A percentile compares a stretch with the other conserved stretches of the same genome.
Conservation (phyloP, 92 coral and sea anemone species). For the Phenganax marumi region DNA sequence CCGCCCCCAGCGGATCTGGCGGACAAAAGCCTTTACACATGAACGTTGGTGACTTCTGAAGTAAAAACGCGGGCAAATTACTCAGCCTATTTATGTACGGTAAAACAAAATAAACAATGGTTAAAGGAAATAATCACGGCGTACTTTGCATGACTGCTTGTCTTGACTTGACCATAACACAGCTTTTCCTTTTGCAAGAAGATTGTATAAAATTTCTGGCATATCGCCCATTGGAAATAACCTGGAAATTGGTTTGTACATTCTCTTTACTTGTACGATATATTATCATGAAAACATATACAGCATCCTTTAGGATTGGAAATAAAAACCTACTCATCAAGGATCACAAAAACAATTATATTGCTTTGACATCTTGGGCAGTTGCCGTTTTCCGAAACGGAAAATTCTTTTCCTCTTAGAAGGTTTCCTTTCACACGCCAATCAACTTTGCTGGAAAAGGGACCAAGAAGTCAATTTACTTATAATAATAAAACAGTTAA, state of each 20-base stretch:
- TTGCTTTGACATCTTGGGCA: slow-evolving; percentile 94
- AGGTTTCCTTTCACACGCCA: slow-evolving; percentile 68
- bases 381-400: slow-evolving; percentile 85
- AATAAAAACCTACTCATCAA: slow-evolving; percentile 81
- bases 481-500: too few species aligned
- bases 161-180: slow-evolving; percentile 98
- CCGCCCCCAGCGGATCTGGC: slow-evolving; percentile 97
- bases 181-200: slow-evolving; percentile 93
- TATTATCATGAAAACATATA: background rate
- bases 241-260: slow-evolving; percentile 45
- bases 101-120: background rate
- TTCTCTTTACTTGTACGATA: background rate
- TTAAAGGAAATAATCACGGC: slow-evolving; percentile 15
- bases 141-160: slow-evolving; percentile 85
- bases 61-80: slow-evolving; percentile 11
- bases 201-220: slow-evolving; percentile 89
- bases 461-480: background rate
- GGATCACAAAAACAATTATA: slow-evolving; percentile 78
- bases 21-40: slow-evolving; percentile 98
- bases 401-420: slow-evolving; percentile 72
- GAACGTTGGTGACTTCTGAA: slow-evolving; percentile 93
- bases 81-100: background rate
- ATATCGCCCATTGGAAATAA: slow-evolving; percentile 97
- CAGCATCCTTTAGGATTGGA: background rate
- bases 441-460: slow-evolving; percentile 56